Evolutionary conservation across 2,888 invertebrate genomes (phyloP), one percentile per base, ranked within the genome.

Genomic region (Psylliodes chrysocephalus): DNA sequence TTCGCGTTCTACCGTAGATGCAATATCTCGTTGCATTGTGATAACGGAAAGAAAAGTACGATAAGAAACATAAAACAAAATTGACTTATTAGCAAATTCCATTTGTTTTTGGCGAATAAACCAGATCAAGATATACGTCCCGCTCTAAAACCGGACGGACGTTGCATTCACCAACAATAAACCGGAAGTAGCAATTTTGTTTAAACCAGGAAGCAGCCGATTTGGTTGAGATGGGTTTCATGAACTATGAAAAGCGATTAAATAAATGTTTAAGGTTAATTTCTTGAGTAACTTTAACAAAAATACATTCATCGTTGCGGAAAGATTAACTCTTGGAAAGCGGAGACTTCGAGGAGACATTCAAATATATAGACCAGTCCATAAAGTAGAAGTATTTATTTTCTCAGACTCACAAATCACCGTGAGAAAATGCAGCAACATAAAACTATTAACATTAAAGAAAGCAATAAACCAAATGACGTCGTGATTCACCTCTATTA

Each of bases 201-300:
- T 42, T 42, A 42, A 42, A 42, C 42, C 17, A n/a, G 42, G 42
- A 17, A 42, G 42, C 18, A 1, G 42, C 18, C 12, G 18, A 17
- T 42, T 18, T 18, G 18, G 3, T 5, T 7, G 42, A 42, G 18
- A 42, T 18, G 10, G 18, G 10, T 17, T 42, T 42, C n/a, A 8
- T 10, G 42, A 42, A 42, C 42, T 18, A 42, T 8, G 42, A 18
- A 42, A 42, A 42, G n/a, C 42, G 17, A 42, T 42, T 42, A 42
- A 18, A 18, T 42, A 42, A 42, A 12, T 42, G 42, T 42, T n/a
- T 42, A 42, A 18, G 42, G 42, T 42, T 42, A 42, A 42, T 42
- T 42, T 18, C 17, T 42, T 42, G 42, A 42, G 18, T 35, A 35
- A 12, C 35, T 12, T 12, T 12, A 12, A n/a, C 35, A 35, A 35